Base-by-base conservation (phyloP, 2,113 vertebrate species). In the Micronisus gabar region DNA sequence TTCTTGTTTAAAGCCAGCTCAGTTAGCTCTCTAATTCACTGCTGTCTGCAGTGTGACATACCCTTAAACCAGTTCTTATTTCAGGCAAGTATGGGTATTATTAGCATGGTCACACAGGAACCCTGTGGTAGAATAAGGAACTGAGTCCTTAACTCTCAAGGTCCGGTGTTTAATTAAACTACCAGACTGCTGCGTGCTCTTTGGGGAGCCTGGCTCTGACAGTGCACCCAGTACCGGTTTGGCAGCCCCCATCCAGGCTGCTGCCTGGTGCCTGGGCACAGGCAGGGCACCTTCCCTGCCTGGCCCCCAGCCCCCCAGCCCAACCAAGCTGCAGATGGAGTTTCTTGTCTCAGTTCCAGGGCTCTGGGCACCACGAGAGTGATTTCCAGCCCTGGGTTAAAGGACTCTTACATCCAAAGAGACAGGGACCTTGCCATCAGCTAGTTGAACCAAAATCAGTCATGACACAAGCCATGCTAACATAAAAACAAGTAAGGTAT, bases 251-350 rank as follows among this genome's bases (percentile, higher is more conserved):
- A 62, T 15, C 19, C 59, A 66, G 34, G 67, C 30, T 70, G 34
- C 15, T 74, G 17, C 50, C 45, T 52, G 30, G 10, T 61, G 40
- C 45, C 61, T 36, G 58, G 48, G n/a, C 67, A 65, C 27, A 59
- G 40, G 20, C 29, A 55, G 13, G 19, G 7, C 52, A 47, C 30
- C 34, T 40, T 91, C 18, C 43, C 27, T 40, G 34, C 15, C 40
- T 3, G 2, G 17, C 25, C 7, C 32, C 1, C 3, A 32, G 17
- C 2, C 4, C 7, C 32, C 36, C 43, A 83, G 15, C 14, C 26
- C 2, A 2, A 52, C 32, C 2, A 1, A 70, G 53, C 20, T 58
- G 63, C 82, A 50, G 36, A 41, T 0, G 0, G 29, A 41, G 4
- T 4, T 62, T 2, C 32, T 73, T 3, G 3, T 47, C 32, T 70